Evolutionary conservation across 2,797 vertebrate species (phyloP).

Genomic region (Tadarida brasiliensis): DNA sequence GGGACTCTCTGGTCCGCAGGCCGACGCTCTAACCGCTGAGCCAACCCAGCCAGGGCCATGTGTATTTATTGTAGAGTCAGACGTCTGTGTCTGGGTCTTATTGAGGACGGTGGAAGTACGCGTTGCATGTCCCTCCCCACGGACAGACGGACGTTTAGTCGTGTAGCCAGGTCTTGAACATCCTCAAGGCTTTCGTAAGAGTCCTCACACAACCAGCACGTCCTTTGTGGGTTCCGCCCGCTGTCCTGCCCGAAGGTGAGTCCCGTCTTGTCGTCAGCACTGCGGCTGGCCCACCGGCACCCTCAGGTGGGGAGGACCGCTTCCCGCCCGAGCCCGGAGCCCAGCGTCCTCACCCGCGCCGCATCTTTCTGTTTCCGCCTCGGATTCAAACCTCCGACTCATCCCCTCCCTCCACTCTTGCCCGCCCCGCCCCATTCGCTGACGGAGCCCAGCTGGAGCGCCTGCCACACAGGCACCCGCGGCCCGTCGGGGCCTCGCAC

Average conservation of each 20-base stretch:
- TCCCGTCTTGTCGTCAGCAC: not conserved
- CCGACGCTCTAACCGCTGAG: too few species aligned
- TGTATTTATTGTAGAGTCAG: not conserved
- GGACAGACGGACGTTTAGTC: not conserved
- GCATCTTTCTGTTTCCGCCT: too few species aligned
- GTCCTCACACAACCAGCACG: not conserved
- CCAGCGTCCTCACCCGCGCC: too few species aligned
- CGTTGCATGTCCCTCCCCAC: rapidly evolving
- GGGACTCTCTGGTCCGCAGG: too few species aligned
- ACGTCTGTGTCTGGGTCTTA: not conserved
- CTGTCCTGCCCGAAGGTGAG: not conserved
- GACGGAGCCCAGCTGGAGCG: too few species aligned
- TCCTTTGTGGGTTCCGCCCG: not conserved
- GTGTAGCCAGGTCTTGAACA: not conserved
- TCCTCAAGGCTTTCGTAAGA: too few species aligned
- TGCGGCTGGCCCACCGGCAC: too few species aligned
- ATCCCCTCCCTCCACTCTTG: rapidly evolving
- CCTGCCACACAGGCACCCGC: too few species aligned
- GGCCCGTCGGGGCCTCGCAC: too few species aligned
- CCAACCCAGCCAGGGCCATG: too few species aligned
- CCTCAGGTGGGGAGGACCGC: rapidly evolving
- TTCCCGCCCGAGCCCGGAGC: not conserved
- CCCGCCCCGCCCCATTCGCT: too few species aligned
- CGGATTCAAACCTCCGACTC: not conserved
- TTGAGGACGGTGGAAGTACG: not conserved